These are phyloP conservation scores for Melanotaenia maccullochi DNA, from an alignment of 2,797 vertebrate genomes.

Conservation along the genomic window DNA sequence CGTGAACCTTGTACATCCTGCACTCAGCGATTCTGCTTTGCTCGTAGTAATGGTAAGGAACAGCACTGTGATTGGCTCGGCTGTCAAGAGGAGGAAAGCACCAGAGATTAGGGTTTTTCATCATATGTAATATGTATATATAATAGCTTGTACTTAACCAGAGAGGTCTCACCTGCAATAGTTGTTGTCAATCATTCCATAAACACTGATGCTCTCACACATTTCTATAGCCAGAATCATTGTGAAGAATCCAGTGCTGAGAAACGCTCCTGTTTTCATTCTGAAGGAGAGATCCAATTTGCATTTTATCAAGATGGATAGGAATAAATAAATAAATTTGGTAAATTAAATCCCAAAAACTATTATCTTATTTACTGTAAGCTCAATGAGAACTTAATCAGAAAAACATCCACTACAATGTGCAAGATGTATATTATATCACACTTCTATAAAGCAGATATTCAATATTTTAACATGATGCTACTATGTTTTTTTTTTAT, in stretches of 20 bases:
- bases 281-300: slow-evolving; percentile 72
- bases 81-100: slow-evolving; percentile 51
- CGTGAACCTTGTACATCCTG: slow-evolving; percentile 89
- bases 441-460: neutral
- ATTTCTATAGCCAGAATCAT: slow-evolving; percentile 94
- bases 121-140: neutral
- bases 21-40: slow-evolving; percentile 87
- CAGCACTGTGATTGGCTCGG: slow-evolving; percentile 80
- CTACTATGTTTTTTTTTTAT: neutral
- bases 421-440: neutral
- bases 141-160: neutral
- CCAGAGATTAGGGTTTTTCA: neutral
- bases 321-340: neutral
- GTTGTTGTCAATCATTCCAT: slow-evolving; percentile 92
- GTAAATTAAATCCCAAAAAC: neutral
- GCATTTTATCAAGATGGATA: neutral
- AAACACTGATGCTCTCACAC: slow-evolving; percentile 90
- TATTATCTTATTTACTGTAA: neutral
- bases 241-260: slow-evolving; percentile 97
- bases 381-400: neutral
- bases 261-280: slow-evolving; percentile 93
- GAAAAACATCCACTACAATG: too few species aligned
- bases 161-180: slow-evolving; percentile 88
- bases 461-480: neutral
- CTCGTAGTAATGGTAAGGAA: slow-evolving; percentile 97